phyloP scores from a whole-genome alignment of 2,797 vertebrate genomes.

The Garrulus glandarius region DNA sequence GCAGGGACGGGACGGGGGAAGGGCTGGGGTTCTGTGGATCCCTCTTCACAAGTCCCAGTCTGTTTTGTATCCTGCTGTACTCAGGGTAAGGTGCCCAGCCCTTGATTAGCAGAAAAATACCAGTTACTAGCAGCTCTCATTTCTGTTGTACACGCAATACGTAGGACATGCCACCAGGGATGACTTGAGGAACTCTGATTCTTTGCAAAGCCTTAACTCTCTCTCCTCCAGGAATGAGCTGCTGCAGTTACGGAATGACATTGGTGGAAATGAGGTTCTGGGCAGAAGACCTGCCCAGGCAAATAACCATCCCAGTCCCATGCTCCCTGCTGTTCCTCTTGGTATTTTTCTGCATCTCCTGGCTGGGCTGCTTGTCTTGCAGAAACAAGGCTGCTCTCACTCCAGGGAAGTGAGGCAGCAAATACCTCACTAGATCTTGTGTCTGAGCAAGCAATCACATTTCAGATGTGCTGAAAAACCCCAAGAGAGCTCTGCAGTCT shows the following conservation, averaged over 20 bases:
- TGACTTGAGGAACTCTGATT: constrained; percentile 3
- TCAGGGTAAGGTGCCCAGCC: not conserved
- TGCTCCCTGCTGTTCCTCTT: not conserved
- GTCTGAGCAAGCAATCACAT: not conserved
- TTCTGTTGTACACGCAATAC: not conserved
- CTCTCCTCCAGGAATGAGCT: not conserved
- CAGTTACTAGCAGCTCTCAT: not conserved
- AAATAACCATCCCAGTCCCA: not conserved
- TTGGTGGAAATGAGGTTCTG: not conserved
- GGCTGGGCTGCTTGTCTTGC: not conserved
- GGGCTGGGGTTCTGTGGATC: not conserved
- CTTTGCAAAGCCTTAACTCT: not conserved
- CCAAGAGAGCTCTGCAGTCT: not conserved
- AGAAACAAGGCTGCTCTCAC: not conserved
- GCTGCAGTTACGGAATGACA: not conserved
- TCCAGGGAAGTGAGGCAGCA: not conserved
- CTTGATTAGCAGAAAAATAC: constrained; percentile 5
- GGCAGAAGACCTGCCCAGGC: not conserved
- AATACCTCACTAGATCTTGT: not conserved
- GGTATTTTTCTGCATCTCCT: not conserved
- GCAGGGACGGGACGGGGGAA: not conserved
- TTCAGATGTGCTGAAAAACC: not conserved
- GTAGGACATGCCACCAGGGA: not conserved
- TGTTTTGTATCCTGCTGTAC: not conserved
- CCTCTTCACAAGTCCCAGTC: not conserved